A percentile compares a stretch with the other conserved stretches of the same genome.
Evolutionary conservation across 2,797 vertebrate species (phyloP).

Genomic region (Gymnothorax reevesii): DNA sequence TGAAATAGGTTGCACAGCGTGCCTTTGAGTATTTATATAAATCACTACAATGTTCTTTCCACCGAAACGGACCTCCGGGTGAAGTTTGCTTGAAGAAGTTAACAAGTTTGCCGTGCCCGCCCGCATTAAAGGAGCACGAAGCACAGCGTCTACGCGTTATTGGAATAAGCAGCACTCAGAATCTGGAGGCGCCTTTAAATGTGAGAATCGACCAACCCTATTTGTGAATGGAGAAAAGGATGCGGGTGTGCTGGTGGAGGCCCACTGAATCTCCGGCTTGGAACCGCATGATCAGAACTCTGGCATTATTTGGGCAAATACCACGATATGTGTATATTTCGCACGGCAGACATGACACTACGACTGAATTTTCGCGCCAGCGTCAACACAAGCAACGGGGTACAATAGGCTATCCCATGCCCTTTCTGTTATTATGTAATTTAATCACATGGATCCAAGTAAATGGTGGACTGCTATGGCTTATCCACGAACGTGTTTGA

Average conservation of each 20-base stretch:
- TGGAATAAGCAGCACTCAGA: no score
- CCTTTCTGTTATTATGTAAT: not conserved
- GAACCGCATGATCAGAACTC: not conserved
- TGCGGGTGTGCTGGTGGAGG: not conserved
- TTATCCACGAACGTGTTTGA: no score
- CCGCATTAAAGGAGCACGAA: constrained; percentile 9
- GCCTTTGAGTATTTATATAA: constrained; percentile 32
- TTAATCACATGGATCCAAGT: not conserved
- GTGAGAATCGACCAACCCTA: not conserved
- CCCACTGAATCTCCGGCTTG: not conserved
- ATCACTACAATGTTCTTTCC: not conserved
- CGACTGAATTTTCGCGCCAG: not conserved
- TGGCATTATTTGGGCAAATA: not conserved
- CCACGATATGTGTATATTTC: not conserved
- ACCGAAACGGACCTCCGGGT: not conserved
- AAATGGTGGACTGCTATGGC: not conserved
- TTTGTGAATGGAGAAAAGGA: constrained; percentile 7
- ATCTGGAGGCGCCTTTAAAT: constrained; percentile 11
- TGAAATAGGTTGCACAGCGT: not conserved
- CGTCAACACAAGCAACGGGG: not conserved
- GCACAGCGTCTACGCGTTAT: not conserved
- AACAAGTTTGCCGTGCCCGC: constrained; percentile 44
- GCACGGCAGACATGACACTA: not conserved
- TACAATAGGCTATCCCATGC: not conserved
- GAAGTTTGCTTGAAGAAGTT: constrained; percentile 29